Percentiles rank a stretch among this genome's conserved stretches.
Evolutionary conservation across 1,140 invertebrate genomes (phyloP).

Genomic region (Caenorhabditis elegans): WBcel235 BX284606.5:9601501-9602000

Average conservation of each 20-base stretch:
- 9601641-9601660: neutral
- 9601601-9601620: slow-evolving; percentile 15
- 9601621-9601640: neutral
- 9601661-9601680: neutral
- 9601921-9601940: too few relatives aligned
- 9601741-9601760: too few relatives aligned
- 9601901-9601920: too few relatives aligned
- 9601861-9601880: too few relatives aligned
- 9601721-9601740: neutral
- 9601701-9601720: neutral
- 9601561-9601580: slow-evolving; percentile 9
- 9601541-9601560: neutral
- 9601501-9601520: neutral
- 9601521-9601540: neutral
- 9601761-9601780: too few relatives aligned
- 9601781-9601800: too few relatives aligned
- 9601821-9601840: too few relatives aligned
- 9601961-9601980: too few relatives aligned
- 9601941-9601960: too few relatives aligned
- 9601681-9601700: neutral
- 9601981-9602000: neutral
- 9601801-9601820: too few relatives aligned
- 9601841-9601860: too few relatives aligned
- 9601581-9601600: neutral
- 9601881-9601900: too few relatives aligned